Evolutionary conservation across 1,140 invertebrate genomes (phyloP), one percentile per base, ranked within the genome.

Genomic region (Hyphantria cunea): DNA sequence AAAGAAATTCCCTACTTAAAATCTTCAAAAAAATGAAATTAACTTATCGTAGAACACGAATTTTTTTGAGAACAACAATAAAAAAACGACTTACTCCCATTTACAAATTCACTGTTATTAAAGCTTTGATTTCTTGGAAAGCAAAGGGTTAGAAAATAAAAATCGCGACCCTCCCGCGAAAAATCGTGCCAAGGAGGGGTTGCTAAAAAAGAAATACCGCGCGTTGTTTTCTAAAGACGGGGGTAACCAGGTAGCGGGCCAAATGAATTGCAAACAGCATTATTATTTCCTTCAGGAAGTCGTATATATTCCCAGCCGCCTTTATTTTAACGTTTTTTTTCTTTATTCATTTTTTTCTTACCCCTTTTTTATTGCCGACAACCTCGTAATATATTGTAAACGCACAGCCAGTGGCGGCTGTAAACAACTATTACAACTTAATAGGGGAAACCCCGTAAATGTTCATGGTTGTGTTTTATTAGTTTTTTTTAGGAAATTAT

Each of bases 211-310:
- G 72, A 75, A 84, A 79, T 77, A 72, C 72, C 73, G 39, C 51
- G 77, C 78, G 83, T 89, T 90, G 85, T 90, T 90, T 76, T 67
- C 68, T 78, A 73, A 77, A 80, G 78, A 77, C 76, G 78, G 68
- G 86, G 83, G 86, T 87, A 81, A 78, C 78, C 86, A 90, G 86
- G 87, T 90, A 90, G 71, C 65, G 53, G 74, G 83, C 69, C 84
- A 90, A 90, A 90, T 90, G 88, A 90, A 90, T 90, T 90, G 88
- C 84, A 90, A 90, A 90, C 88, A 90, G 85, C 82, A 90, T 89
- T 90, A 90, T 90, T 90, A 89, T 90, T 90, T 89, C 88, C 88
- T 89, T 64, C 52, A 86, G 86, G 88, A 90, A 90, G 88, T 88
- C 88, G 83, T 90, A 90, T 90, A 90, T 90, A 90, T 89, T 82